Evolutionary conservation across 1,140 invertebrate species (phyloP), one percentile per base, ranked within the genome.

Genomic region (Lordiphosa stackelbergi): DNA sequence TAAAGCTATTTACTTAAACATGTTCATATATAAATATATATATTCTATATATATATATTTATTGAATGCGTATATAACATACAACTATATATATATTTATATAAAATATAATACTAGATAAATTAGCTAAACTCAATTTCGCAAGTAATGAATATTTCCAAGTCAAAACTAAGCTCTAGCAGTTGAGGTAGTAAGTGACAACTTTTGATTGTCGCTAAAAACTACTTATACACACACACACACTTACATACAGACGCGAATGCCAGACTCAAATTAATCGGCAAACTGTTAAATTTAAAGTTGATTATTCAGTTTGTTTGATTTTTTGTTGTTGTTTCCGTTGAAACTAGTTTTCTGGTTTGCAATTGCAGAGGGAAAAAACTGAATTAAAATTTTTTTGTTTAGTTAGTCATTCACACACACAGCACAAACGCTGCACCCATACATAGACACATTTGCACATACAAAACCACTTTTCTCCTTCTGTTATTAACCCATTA

Each of bases 1-100:
- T 70, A 72, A 61, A 61, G 53, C 70, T 75, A 75, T 75, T 75
- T 75, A 75, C 60, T 78, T 68, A 78, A 75, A 31, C 61, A 64
- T 63, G 49, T 73, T 72, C 28, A 31, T 31, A 31, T 31, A 24
- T 24, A 49, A 16, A 31, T 31, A 10, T 31, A 47, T 48, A 43
- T 46, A 2, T 16, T 16, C 16, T 16, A 16, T 16, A 53, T 70
- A 45, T 62, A 49, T 66, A 79, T 79, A 79, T 73, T 58, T 71
- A 77, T 78, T 69, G 69, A 72, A 69, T 77, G 73, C 69, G 78
- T 59, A 71, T 77, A 70, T 52, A 61, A 40, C 51, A 60, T 65
- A 60, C 35, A 53, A 49, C 65, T 43, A 55, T 59, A 51, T 38
- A 66, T 43, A 55, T 34, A 42, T 47, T 52, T 28, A 61, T 36